Conservation (phyloP, 2,113 vertebrate species). For the Mobula hypostoma region DNA sequence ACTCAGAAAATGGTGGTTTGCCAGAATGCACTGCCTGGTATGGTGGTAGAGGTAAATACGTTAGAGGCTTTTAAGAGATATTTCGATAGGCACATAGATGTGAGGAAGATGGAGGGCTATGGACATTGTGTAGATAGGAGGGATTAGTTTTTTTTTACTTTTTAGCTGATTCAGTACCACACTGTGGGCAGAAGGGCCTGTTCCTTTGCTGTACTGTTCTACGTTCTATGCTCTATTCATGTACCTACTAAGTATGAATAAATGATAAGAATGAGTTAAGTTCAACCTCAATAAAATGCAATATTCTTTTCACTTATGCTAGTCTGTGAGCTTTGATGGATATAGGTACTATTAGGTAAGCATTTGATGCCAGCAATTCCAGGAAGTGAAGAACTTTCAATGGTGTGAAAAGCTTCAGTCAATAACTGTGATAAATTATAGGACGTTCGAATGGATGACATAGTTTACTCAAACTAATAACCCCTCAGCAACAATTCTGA, state of each 20-base stretch:
- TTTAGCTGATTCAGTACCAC: too few relatives aligned
- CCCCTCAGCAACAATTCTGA: not conserved
- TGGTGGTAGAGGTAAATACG: too few relatives aligned
- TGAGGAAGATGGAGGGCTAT: too few relatives aligned
- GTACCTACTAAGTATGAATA: not conserved
- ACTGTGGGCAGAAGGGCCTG: too few relatives aligned
- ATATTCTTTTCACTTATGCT: not conserved
- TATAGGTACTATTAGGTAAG: not conserved
- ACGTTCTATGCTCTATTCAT: not conserved
- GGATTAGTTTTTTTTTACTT: too few relatives aligned
- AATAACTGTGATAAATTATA: not conserved
- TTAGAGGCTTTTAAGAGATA: too few relatives aligned
- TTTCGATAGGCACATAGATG: too few relatives aligned
- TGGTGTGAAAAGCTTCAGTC: not conserved
- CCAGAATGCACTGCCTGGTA: too few relatives aligned
- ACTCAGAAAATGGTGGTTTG: too few relatives aligned
- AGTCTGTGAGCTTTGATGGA: not conserved
- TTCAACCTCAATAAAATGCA: not conserved
- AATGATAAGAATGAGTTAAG: not conserved
- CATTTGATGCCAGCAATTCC: not conserved
- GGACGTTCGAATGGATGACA: not conserved
- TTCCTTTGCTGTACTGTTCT: too few relatives aligned
- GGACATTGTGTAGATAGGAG: too few relatives aligned
- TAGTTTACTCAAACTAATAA: not conserved
- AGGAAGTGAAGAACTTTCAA: not conserved